These are phyloP conservation scores for Rhamnusium bicolor DNA, from an alignment of 2,888 invertebrate genomes.

Conservation along the genomic window DNA sequence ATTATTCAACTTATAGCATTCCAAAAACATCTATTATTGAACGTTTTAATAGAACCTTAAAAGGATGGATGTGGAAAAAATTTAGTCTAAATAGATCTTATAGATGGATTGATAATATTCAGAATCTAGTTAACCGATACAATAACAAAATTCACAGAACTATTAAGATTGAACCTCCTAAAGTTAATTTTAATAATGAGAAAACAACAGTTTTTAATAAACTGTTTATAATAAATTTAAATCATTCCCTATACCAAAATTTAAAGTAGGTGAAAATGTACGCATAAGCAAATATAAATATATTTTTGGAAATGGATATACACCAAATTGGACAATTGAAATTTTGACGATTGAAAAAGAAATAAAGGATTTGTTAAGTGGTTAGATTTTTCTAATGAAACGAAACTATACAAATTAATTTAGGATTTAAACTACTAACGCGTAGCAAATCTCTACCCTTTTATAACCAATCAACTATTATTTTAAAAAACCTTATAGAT, in stretches of 20 bases:
- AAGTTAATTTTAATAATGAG: constrained; percentile 25
- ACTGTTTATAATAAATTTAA: constrained; percentile 36
- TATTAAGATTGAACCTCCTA: constrained; percentile 22
- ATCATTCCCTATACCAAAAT: constrained; percentile 39
- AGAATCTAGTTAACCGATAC: constrained; percentile 27
- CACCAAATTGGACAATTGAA: constrained; percentile 31
- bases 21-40: constrained; percentile 40
- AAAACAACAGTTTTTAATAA: constrained; percentile 23
- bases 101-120: constrained; percentile 44
- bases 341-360: constrained; percentile 23
- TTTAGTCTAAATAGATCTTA: constrained; percentile 56
- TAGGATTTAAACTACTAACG: not conserved
- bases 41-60: constrained; percentile 35
- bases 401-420: not conserved
- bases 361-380: constrained; percentile 12
- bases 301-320: constrained; percentile 32
- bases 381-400: constrained; percentile 6
- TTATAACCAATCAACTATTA: not conserved
- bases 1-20: constrained; percentile 39
- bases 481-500: not conserved
- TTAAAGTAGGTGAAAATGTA: constrained; percentile 51
- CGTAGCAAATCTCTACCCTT: not conserved
- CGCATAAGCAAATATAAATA: constrained; percentile 59
- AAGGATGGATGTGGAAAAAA: constrained; percentile 35
- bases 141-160: constrained; percentile 37